phyloP scores from a whole-genome alignment of 2,888 invertebrate genomes.

The Eueremaeus valkanovi region DNA sequence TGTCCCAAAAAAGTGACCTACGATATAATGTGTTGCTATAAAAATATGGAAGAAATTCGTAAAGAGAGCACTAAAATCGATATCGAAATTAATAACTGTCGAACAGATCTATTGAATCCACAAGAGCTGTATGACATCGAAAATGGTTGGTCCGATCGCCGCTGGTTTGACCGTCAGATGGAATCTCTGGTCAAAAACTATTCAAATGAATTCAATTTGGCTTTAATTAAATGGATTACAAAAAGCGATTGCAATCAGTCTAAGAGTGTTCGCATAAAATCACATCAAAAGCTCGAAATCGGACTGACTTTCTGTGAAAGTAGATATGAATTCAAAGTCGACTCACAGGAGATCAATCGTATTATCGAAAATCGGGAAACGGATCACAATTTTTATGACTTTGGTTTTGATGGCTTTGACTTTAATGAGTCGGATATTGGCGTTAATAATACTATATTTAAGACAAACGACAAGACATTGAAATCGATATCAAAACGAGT shows the following conservation, averaged over 20 bases:
- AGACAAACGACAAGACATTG: neutral
- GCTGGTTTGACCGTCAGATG: neutral
- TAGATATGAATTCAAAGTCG: neutral
- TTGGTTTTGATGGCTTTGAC: neutral
- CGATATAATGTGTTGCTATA: neutral
- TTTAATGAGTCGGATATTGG: neutral
- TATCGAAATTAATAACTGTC: neutral
- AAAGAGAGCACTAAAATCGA: neutral
- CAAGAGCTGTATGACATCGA: neutral
- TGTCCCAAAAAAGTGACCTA: neutral
- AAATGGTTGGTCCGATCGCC: neutral
- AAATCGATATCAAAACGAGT: neutral
- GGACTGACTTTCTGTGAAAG: too few species aligned
- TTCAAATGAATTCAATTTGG: neutral
- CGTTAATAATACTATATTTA: neutral
- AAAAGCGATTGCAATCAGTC: neutral
- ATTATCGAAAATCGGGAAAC: neutral
- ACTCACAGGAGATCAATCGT: neutral
- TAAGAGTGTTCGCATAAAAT: too few species aligned
- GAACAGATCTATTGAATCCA: neutral
- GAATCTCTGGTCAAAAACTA: neutral
- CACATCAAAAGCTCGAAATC: too few species aligned
- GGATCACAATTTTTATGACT: neutral
- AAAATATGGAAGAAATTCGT: neutral
- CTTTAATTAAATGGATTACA: neutral